These are phyloP conservation scores for Entomyzon cyanotis DNA, from an alignment of 2,113 vertebrate species.

Conservation along the genomic window DNA sequence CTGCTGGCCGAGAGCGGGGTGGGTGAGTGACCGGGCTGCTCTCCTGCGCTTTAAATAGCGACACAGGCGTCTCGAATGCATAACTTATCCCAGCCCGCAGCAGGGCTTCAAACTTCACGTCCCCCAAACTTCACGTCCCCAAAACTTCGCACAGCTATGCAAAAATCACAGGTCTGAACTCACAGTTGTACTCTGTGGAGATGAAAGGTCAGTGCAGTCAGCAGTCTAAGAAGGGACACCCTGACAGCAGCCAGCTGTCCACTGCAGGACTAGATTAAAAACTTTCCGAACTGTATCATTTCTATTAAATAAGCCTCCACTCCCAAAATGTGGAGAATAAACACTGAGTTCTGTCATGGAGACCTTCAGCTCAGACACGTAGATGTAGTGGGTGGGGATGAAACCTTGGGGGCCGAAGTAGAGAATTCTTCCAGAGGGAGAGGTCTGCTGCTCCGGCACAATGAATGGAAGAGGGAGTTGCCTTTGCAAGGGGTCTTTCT, in stretches of 20 bases:
- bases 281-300: neutral
- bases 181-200: neutral
- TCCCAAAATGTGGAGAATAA: neutral
- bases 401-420: neutral
- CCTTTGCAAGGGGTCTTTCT: neutral
- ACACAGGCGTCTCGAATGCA: neutral
- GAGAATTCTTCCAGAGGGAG: neutral
- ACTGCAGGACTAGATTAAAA: neutral
- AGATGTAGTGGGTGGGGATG: neutral
- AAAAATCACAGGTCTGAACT: neutral
- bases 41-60: neutral
- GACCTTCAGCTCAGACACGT: neutral
- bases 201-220: neutral
- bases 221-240: neutral
- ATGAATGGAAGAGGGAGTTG: neutral
- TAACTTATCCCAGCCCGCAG: neutral
- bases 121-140: no score
- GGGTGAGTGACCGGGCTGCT: rapidly evolving
- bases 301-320: neutral
- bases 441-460: neutral
- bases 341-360: neutral
- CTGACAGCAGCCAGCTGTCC: neutral
- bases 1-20: neutral
- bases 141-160: neutral
- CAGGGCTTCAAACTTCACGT: no score